Conservation (phyloP, 2,113 vertebrate genomes). For the Apteryx mantelli region DNA sequence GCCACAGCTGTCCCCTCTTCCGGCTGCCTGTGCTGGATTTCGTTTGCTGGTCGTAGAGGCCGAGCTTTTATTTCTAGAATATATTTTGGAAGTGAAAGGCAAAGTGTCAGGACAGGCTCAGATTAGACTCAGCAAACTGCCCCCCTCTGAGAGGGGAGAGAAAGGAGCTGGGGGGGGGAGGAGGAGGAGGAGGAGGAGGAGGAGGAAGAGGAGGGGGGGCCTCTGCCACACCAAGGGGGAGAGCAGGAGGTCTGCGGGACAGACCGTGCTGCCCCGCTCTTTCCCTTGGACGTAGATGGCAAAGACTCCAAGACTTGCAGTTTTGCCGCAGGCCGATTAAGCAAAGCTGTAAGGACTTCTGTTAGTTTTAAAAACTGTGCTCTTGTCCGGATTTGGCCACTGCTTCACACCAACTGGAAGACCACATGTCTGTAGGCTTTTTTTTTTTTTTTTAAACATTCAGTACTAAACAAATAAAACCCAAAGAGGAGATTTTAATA, state of each 20-base stretch:
- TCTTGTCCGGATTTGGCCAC: background rate
- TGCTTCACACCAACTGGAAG: background rate
- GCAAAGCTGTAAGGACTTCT: background rate
- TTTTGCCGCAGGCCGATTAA: background rate
- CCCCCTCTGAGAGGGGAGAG: no score
- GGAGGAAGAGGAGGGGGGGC: no score
- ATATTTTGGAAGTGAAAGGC: background rate
- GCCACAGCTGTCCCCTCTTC: background rate
- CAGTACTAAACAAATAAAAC: background rate
- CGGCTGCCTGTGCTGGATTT: background rate
- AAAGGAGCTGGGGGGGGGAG: no score
- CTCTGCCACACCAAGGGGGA: accelerated
- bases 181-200: no score
- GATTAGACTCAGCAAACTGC: background rate
- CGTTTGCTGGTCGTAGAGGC: background rate
- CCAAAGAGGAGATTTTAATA: background rate
- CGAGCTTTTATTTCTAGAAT: background rate
- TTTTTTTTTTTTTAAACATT: accelerated
- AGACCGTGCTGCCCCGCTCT: background rate
- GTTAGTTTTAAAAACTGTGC: background rate
- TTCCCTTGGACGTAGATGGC: background rate
- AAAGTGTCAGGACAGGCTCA: background rate
- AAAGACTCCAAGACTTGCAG: background rate
- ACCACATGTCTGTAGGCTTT: accelerated
- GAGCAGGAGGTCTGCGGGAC: background rate